Percentiles rank a stretch among this genome's conserved stretches.
Evolutionary conservation across 2,113 vertebrate species (phyloP).

Genomic region (Pontoporia blainvillei): DNA sequence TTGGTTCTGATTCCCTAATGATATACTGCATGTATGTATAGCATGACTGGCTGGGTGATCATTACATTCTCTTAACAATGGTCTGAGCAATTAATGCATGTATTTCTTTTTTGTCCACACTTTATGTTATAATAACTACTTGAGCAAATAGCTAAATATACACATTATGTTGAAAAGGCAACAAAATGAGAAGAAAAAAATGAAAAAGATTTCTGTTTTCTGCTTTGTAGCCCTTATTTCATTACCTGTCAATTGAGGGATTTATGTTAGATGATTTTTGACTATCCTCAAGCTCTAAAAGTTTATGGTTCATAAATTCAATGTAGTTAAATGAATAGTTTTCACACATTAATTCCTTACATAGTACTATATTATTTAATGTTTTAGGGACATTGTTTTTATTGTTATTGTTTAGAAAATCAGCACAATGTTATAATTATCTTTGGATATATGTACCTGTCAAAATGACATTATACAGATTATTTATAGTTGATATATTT

Average conservation of each 20-base stretch:
- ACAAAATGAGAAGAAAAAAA: not conserved
- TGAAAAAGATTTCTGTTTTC: not conserved
- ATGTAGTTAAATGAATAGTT: not conserved
- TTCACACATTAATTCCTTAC: not conserved
- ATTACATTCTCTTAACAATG: not conserved
- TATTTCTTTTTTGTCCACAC: not conserved
- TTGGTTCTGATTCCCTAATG: constrained; percentile 19
- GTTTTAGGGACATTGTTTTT: not conserved
- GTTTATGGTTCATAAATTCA: not conserved
- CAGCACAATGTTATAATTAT: not conserved
- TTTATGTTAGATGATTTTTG: not conserved
- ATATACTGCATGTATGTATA: not conserved
- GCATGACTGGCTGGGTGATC: not conserved
- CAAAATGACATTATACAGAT: not conserved
- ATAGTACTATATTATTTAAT: not conserved
- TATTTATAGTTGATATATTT: not conserved
- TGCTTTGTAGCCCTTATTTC: not conserved
- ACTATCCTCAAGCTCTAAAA: not conserved
- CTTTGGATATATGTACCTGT: not conserved
- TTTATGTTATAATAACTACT: not conserved
- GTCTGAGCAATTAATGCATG: not conserved
- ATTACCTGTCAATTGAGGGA: not conserved
- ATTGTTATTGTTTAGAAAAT: not conserved
- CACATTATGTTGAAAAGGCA: not conserved
- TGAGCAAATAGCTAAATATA: not conserved